Conservation (phyloP, 2,888 invertebrate species). For the Trissoscelio sp. region DNA sequence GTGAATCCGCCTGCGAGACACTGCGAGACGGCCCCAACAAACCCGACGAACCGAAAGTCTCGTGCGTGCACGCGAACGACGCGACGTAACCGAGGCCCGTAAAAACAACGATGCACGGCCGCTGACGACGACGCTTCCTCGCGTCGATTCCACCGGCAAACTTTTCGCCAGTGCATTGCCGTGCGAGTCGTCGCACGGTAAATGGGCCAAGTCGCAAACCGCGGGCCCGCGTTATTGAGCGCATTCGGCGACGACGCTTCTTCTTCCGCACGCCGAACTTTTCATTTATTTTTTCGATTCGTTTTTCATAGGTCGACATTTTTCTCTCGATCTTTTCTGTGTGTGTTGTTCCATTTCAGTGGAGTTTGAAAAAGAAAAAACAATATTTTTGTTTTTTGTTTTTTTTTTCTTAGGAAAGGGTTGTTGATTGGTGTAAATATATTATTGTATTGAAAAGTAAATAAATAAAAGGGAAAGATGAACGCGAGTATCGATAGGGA, state of each 20-base stretch:
- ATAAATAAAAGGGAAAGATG: conserved; percentile 83
- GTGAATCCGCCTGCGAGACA: not conserved
- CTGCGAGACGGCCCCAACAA: conserved; percentile 6
- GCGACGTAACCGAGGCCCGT: conserved; percentile 2
- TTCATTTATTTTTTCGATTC: too few species aligned
- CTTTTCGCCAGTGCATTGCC: too few species aligned
- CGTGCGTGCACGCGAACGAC: conserved; percentile 9
- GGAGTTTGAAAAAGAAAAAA: too few species aligned
- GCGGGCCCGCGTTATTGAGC: conserved; percentile 48
- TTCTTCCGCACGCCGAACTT: conserved; percentile 48
- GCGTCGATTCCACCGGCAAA: too few species aligned
- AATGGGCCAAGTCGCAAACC: conserved; percentile 53
- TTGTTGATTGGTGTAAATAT: too few species aligned
- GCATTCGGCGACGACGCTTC: conserved; percentile 58
- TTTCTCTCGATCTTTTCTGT: too few species aligned
- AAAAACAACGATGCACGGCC: not conserved
- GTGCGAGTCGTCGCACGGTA: too few species aligned
- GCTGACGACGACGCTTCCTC: conserved; percentile 16
- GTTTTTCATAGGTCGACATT: too few species aligned
- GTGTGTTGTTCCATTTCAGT: too few species aligned
- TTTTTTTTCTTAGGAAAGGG: too few species aligned
- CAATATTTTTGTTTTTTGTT: too few species aligned
- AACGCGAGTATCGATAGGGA: conserved; percentile 91
- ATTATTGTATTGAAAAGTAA: too few species aligned
- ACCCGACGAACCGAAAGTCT: conserved; percentile 1